Evolutionary conservation across 2,888 invertebrate species (phyloP).

Genomic region (Seira musarum): DNA sequence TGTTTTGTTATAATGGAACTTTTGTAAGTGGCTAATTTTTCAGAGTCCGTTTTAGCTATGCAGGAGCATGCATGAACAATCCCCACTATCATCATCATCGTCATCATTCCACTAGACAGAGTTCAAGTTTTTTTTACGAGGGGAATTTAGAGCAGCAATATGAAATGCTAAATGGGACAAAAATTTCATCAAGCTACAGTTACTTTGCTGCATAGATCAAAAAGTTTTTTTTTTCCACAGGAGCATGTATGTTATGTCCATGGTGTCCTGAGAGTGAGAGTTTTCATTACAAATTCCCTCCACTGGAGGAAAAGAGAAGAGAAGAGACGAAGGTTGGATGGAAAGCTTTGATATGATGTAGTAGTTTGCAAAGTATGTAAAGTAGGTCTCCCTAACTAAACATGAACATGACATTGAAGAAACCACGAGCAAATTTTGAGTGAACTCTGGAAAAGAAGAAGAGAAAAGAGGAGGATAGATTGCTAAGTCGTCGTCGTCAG

Average conservation of each 20-base stretch:
- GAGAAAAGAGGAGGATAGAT: neutral
- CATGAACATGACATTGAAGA: neutral
- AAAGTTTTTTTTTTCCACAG: neutral
- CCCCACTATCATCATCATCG: no score
- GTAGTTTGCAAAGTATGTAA: no score
- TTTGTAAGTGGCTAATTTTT: neutral
- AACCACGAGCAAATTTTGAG: neutral
- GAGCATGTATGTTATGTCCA: neutral
- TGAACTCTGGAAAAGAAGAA: neutral
- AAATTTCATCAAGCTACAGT: neutral
- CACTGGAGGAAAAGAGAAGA: no score
- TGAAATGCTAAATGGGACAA: neutral
- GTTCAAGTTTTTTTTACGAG: no score
- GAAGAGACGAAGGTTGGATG: no score
- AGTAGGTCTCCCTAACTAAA: neutral
- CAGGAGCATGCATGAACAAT: neutral
- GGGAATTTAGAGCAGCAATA: no score
- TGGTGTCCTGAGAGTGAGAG: no score
- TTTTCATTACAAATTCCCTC: no score
- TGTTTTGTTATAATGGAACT: neutral
- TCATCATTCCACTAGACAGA: no score
- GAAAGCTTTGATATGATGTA: no score
- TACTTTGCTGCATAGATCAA: neutral
- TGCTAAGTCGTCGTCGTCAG: neutral
- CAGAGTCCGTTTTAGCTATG: neutral